Conservation (phyloP, 1,140 invertebrate genomes). For the Sweltsa coloradensis region DNA sequence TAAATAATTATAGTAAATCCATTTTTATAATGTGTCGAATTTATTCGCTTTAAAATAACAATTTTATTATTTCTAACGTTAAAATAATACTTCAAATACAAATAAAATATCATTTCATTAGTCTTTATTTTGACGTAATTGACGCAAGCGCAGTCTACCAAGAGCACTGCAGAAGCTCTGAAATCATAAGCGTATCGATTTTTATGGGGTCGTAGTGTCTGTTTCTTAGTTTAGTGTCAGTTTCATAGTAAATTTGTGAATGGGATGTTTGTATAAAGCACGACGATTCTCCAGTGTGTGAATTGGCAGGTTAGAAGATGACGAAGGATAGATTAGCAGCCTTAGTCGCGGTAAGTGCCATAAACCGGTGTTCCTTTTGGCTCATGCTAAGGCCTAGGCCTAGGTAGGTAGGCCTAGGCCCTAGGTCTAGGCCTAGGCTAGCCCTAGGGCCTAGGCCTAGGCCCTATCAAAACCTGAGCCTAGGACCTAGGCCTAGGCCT, state of each 20-base stretch:
- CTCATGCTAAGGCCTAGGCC: too few relatives aligned
- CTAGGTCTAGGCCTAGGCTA: too few relatives aligned
- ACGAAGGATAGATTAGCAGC: slow-evolving; percentile 97
- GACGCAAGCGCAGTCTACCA: slow-evolving; percentile 36
- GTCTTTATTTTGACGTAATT: slow-evolving; percentile 47
- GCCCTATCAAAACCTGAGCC: too few relatives aligned
- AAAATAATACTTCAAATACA: slow-evolving; percentile 7
- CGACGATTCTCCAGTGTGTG: slow-evolving; percentile 43
- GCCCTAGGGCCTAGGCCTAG: too few relatives aligned
- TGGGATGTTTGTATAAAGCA: slow-evolving; percentile 57
- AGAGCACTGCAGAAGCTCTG: slow-evolving; percentile 47
- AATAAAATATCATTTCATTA: too few relatives aligned
- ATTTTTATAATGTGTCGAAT: too few relatives aligned
- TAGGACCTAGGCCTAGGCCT: too few relatives aligned
- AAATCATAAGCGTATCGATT: slow-evolving; percentile 46
- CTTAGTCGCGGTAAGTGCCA: slow-evolving; percentile 75
- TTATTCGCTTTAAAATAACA: too few relatives aligned
- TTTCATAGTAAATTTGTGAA: slow-evolving; percentile 60
- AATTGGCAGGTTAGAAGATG: slow-evolving; percentile 60
- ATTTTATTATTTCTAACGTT: slow-evolving; percentile 2
- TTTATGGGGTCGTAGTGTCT: slow-evolving; percentile 51
- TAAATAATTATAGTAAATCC: too few relatives aligned
- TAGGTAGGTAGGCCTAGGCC: too few relatives aligned
- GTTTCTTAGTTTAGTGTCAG: slow-evolving; percentile 57
- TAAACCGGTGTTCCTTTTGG: too few relatives aligned